These are phyloP conservation scores for Hypomecis punctinalis DNA, from an alignment of 2,888 invertebrate species.

Conservation along the genomic window DNA sequence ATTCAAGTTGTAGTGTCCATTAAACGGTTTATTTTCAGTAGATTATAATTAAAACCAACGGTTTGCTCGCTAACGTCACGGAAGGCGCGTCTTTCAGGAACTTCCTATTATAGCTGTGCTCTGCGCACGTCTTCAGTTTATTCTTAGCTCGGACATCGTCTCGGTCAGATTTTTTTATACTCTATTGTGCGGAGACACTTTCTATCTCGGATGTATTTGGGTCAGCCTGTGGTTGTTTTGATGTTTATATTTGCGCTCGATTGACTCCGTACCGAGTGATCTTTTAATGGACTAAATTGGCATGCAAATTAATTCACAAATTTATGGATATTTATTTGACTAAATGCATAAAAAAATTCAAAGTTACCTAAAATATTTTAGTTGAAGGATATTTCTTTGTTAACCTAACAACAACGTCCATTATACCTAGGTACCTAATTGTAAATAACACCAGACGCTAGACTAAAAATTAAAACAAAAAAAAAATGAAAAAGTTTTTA, in stretches of 20 bases:
- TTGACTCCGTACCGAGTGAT: constrained; percentile 3
- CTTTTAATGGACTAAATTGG: not conserved
- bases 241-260: constrained; percentile 38
- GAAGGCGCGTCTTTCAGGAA: constrained; percentile 49
- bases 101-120: constrained; percentile 54
- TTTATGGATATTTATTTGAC: too few relatives aligned
- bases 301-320: constrained; percentile 5
- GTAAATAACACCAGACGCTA: too few relatives aligned
- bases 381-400: too few relatives aligned
- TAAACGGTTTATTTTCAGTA: constrained; percentile 13
- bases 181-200: constrained; percentile 43
- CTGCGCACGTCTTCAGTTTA: constrained; percentile 45
- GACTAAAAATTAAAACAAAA: too few relatives aligned
- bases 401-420: too few relatives aligned
- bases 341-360: too few relatives aligned
- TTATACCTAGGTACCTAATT: too few relatives aligned
- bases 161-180: constrained; percentile 47
- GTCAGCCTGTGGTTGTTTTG: constrained; percentile 51
- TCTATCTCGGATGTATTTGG: constrained; percentile 51
- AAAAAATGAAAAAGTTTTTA: too few relatives aligned
- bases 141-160: constrained; percentile 43
- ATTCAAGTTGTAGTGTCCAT: too few relatives aligned
- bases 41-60: constrained; percentile 53
- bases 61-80: constrained; percentile 54
- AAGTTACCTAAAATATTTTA: too few relatives aligned